A percentile compares a stretch with the other conserved stretches of the same genome.
phyloP scores from a whole-genome alignment of 1,140 invertebrate genomes.

The Teleopsis dalmanni region DNA sequence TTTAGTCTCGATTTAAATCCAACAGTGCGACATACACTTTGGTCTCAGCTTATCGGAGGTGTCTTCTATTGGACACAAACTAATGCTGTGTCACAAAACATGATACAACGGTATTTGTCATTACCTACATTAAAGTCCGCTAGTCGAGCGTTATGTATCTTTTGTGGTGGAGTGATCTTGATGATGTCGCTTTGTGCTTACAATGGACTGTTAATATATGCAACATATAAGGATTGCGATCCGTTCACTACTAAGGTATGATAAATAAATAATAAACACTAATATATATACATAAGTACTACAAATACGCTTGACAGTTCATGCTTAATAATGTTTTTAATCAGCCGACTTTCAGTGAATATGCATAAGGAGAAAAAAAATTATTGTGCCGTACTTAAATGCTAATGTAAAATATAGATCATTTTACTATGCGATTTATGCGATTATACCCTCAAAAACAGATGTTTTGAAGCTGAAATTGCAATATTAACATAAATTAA shows the following conservation, averaged over 20 bases:
- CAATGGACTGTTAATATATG: constrained; percentile 68
- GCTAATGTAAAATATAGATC: too few species aligned
- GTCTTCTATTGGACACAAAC: constrained; percentile 66
- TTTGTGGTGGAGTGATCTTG: constrained; percentile 49
- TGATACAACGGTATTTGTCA: constrained; percentile 62
- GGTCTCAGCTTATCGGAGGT: constrained; percentile 70
- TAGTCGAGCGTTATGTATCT: constrained; percentile 53
- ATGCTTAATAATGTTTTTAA: too few species aligned
- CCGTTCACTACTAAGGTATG: constrained; percentile 54
- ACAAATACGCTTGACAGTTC: too few species aligned
- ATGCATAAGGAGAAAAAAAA: too few species aligned
- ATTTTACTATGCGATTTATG: too few species aligned
- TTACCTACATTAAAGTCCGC: constrained; percentile 58
- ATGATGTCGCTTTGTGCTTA: constrained; percentile 56
- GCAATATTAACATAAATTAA: too few species aligned
- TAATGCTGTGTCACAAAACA: constrained; percentile 73
- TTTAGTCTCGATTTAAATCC: constrained; percentile 65
- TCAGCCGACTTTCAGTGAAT: too few species aligned
- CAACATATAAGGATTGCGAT: constrained; percentile 65
- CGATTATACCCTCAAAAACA: too few species aligned
- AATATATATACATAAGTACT: too few species aligned
- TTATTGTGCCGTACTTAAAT: too few species aligned
- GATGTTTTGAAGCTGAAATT: too few species aligned
- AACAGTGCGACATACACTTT: constrained; percentile 68
- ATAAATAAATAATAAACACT: too few species aligned